phyloP scores from a whole-genome alignment of 2,888 invertebrate species.

The Mythimna ferrago region DNA sequence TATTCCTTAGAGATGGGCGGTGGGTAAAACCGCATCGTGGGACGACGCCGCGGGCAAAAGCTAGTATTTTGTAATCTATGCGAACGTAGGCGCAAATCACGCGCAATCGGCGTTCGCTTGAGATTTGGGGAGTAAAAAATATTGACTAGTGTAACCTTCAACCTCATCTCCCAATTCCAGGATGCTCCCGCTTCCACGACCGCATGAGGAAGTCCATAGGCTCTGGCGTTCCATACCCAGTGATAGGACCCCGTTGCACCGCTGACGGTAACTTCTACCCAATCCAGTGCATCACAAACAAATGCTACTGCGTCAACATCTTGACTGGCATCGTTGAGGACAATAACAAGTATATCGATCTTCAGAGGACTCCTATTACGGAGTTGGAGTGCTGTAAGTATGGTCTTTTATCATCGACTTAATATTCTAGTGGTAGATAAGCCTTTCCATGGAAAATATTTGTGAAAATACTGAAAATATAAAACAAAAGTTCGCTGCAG shows the following conservation, averaged over 20 bases:
- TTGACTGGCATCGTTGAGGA: slow-evolving; percentile 86
- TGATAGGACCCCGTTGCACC: slow-evolving; percentile 90
- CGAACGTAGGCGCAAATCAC: too few species aligned
- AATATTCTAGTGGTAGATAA: too few species aligned
- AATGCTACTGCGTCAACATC: slow-evolving; percentile 91
- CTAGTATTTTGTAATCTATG: too few species aligned
- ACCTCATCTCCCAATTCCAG: slow-evolving; percentile 72
- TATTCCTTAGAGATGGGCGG: too few species aligned
- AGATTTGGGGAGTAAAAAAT: too few species aligned
- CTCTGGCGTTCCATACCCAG: slow-evolving; percentile 77
- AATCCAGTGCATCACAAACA: slow-evolving; percentile 91
- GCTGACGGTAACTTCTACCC: slow-evolving; percentile 93
- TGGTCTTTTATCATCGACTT: not conserved
- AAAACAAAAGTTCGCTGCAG: too few species aligned
- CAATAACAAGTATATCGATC: slow-evolving; percentile 69
- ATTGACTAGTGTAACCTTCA: too few species aligned
- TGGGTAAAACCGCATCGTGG: too few species aligned
- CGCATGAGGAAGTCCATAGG: slow-evolving; percentile 83
- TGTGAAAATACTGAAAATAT: too few species aligned
- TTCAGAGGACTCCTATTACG: slow-evolving; percentile 77
- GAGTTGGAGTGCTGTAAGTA: slow-evolving; percentile 87
- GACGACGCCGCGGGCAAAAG: too few species aligned
- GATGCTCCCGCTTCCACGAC: slow-evolving; percentile 90
- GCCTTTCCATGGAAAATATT: too few species aligned
- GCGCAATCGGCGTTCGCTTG: too few species aligned